Evolutionary conservation across 2,797 vertebrate species (phyloP), one percentile per base, ranked within the genome.

Genomic region (Sciaenops ocellatus): DNA sequence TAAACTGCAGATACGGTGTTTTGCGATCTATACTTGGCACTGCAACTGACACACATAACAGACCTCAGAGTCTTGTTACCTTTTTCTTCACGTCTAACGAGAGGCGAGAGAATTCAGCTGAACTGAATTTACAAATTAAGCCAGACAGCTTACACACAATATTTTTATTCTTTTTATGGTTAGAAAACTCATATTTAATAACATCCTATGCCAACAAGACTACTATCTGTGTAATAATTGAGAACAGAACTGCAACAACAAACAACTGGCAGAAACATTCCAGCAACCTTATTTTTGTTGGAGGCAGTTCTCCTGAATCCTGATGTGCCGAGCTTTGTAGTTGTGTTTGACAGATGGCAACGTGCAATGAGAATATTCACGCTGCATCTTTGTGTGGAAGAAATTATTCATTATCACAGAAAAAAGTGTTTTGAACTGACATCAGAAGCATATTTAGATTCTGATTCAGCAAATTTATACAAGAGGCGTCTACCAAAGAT

Each of bases 261-360:
- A 26, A 26, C 26, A 26, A 26, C 30, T 30, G 6, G 30, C 30
- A 42, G 22, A 57, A 67, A 48, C 12, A 1, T 9, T 38, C 34
- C 34, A 38, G 2, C 34, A 28, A 30, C 7, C 30, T 51, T 22
- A 15, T 42, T 51, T 51, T 42, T 16, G 22, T 42, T 57, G 10
- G 30, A 22, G 34, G 9, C 13, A 15, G 4, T n/a, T 56, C 24
- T 51, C 10, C 30, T 50, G 44, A 64, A 64, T 50, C 13, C 13
- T 52, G 52, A 57, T 1, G 3, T 57, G 24, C 9, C 5, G 2
- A 65, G 22, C 51, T 70, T 64, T 71, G 60, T 51, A 30, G 51
- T 22, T 17, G 12, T 16, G 41, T 55, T 22, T 50, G 46, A 67
- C 26, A 34, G 71, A 73, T 54, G 24, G 70, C 48, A 44, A 34